Evolutionary conservation across 2,113 vertebrate species (phyloP), one percentile per base, ranked within the genome.

Genomic region (Halichoerus grypus): DNA sequence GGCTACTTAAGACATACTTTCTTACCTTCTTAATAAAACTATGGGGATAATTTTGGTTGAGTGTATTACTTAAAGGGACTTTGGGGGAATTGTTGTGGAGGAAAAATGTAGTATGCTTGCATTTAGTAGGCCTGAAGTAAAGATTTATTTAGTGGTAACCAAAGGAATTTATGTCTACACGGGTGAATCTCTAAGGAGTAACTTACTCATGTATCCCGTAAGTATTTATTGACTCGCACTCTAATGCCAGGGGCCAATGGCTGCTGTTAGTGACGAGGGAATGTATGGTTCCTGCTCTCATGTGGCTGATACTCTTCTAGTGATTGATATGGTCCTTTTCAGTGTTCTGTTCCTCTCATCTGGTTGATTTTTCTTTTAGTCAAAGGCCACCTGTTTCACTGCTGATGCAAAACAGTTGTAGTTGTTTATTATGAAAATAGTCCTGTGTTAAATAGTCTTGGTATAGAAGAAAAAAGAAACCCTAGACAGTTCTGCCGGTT

Each of bases 371-470:
- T 93, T 92, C 21, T 80, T 65, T 95, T 57, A 81, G 61, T 86
- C 13, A 63, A 63, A 95, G 36, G n/a, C 51, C 31, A 79, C 55
- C 61, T 93, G 49, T 76, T 93, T 97, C 69, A 77, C 10, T 91
- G 88, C 28, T 57, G 59, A 93, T 86, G 42, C 33, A 87, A 85
- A 96, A 63, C 63, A 92, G 1, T 71, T 87, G 24, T 89, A 74
- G 49, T 97, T 89, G 77, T 91, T 77, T 88, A 90, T 97, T 81
- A 65, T 90, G 96, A n/a, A 91, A 97, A 74, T 94, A 94, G 93
- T 92, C 8, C 5, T 51, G n/a, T 74, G 49, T 94, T 97, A 94
- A 98, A 22, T 97, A 89, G 86, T 85, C 86, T 97, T 92, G 97
- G 89, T 87, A 69, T 83, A 51, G 76, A 76, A 16, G 63, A 90